Conservation (phyloP, 2,888 invertebrate genomes). For the Chouioia cunea region DNA sequence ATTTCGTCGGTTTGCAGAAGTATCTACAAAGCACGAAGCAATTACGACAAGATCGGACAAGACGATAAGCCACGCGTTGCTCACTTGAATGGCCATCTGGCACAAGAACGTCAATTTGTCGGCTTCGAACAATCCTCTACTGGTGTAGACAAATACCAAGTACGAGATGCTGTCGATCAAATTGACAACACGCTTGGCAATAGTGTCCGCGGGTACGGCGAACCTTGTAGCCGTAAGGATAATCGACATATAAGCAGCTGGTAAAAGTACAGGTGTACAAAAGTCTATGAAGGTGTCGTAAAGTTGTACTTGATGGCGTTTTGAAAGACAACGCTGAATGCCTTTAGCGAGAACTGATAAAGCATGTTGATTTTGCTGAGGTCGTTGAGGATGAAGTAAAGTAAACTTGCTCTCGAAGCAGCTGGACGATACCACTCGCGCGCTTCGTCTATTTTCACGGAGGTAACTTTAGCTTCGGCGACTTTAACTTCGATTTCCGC, state of each 20-base stretch:
- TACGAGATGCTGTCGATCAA: conserved; percentile 90
- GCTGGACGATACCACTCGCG: conserved; percentile 90
- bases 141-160: conserved; percentile 88
- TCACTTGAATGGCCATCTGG: conserved; percentile 85
- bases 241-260: too few relatives aligned
- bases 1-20: conserved; percentile 77
- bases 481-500: conserved; percentile 91
- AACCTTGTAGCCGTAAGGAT: too few relatives aligned
- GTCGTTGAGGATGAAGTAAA: conserved; percentile 95
- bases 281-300: too few relatives aligned
- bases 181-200: conserved; percentile 80
- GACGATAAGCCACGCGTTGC: conserved; percentile 13
- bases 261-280: too few relatives aligned
- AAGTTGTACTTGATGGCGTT: conserved; percentile 81
- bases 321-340: conserved; percentile 92
- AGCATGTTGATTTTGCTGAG: conserved; percentile 93
- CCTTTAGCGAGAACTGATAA: conserved; percentile 95
- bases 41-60: neutral
- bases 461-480: conserved; percentile 86
- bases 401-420: conserved; percentile 86
- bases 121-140: conserved; percentile 89
- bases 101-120: conserved; percentile 93
- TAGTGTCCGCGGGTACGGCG: conserved; percentile 78
- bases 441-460: conserved; percentile 90
- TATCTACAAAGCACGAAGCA: conserved; percentile 68